Conservation (phyloP, 2,113 vertebrate species). For the Pseudopodoces humilis region DNA sequence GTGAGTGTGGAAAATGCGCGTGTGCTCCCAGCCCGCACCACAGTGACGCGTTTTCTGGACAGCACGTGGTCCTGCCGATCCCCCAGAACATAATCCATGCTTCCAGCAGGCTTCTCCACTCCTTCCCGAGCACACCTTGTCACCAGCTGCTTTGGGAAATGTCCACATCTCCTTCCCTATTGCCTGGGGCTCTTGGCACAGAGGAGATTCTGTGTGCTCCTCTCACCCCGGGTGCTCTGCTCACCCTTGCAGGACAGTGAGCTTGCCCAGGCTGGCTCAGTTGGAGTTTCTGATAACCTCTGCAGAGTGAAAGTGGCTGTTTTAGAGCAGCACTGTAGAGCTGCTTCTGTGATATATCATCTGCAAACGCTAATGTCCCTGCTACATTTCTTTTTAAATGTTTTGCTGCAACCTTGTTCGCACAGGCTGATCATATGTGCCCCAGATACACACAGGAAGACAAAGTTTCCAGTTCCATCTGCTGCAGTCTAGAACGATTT, state of each 20-base stretch:
- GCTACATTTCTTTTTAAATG: not conserved
- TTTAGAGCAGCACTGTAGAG: not conserved
- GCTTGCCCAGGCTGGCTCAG: not conserved
- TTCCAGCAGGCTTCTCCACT: not conserved
- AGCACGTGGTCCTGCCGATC: not conserved
- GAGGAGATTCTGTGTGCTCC: not conserved
- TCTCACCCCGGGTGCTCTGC: not conserved
- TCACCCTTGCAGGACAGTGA: not conserved
- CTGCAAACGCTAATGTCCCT: not conserved
- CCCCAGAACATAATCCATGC: not conserved
- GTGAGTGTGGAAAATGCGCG: rapidly evolving
- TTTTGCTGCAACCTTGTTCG: not conserved
- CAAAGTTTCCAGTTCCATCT: constrained; percentile 23
- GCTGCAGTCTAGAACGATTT: constrained; percentile 20
- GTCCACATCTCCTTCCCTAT: not conserved
- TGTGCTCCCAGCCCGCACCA: rapidly evolving
- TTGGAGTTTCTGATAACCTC: not conserved
- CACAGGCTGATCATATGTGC: not conserved
- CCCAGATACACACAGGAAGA: constrained; percentile 9
- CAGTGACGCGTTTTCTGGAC: rapidly evolving
- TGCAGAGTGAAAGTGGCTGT: not conserved
- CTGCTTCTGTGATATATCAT: not conserved
- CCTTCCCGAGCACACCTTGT: not conserved
- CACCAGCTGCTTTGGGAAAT: not conserved
- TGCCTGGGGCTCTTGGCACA: not conserved